phyloP scores from a whole-genome alignment of 2,797 vertebrate genomes.

The Hipposideros larvatus region DNA sequence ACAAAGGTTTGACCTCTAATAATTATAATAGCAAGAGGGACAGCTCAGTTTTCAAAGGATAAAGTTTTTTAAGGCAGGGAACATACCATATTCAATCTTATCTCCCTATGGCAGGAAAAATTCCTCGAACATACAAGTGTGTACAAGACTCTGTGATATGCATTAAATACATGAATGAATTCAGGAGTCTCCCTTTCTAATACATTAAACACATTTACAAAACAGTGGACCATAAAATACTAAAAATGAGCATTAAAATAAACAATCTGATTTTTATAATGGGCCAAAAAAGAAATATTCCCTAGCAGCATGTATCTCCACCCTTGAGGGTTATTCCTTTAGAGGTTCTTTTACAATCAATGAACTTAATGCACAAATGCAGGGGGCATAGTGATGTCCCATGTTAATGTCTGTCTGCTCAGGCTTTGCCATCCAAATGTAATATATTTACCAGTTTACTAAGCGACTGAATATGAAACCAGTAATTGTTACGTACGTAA shows the following conservation, averaged over 20 bases:
- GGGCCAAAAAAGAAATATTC: background rate
- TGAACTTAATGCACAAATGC: background rate
- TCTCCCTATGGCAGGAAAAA: background rate
- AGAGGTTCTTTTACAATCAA: conserved; percentile 5
- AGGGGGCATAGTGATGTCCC: background rate
- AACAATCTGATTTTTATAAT: background rate
- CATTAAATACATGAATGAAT: background rate
- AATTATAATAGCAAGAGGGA: background rate
- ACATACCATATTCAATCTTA: background rate
- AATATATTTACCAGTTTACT: background rate
- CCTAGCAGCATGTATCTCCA: background rate
- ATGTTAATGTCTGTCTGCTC: background rate
- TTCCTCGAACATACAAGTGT: background rate
- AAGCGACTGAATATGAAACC: background rate
- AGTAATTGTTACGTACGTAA: background rate
- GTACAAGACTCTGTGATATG: background rate
- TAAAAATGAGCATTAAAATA: background rate
- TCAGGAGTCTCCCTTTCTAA: background rate
- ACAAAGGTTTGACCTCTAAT: background rate
- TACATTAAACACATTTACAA: background rate
- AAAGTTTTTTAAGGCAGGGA: background rate
- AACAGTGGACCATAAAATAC: background rate
- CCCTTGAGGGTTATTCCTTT: background rate
- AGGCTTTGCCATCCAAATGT: background rate
- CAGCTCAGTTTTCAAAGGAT: background rate